Conservation (phyloP, 1,140 invertebrate genomes). For the Drosophila sp. region DNA sequence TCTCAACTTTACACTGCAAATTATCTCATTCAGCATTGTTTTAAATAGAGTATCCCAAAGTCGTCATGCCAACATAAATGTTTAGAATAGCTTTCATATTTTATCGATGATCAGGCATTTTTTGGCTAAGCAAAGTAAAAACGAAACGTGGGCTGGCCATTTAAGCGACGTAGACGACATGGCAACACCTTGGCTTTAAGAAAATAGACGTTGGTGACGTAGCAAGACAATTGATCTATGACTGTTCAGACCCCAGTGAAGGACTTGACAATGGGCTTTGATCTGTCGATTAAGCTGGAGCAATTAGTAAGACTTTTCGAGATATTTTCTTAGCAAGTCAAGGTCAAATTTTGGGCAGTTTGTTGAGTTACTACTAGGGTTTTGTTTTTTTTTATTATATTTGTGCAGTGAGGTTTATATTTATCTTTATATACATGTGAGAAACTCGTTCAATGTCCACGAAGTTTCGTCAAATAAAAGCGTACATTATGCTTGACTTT, state of each 20-base stretch:
- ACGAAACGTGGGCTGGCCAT: conserved; percentile 38
- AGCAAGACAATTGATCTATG: conserved; percentile 46
- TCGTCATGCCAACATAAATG: not conserved
- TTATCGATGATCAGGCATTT: conserved; percentile 19
- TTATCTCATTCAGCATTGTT: too few relatives aligned
- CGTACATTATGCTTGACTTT: conserved; percentile 40
- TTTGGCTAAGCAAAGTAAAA: conserved; percentile 33
- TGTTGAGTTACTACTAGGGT: conserved; percentile 5
- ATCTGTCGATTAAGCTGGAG: conserved; percentile 49
- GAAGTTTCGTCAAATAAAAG: conserved; percentile 46
- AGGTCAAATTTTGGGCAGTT: conserved; percentile 45
- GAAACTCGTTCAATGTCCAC: conserved; percentile 32
- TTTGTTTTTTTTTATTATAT: not conserved
- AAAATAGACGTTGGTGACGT: conserved; percentile 52
- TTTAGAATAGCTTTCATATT: not conserved
- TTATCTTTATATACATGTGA: not conserved
- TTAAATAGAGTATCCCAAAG: conserved; percentile 27
- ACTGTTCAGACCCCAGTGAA: conserved; percentile 48
- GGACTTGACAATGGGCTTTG: conserved; percentile 55
- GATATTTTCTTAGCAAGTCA: conserved; percentile 61
- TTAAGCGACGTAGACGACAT: conserved; percentile 57
- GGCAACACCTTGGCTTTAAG: conserved; percentile 66
- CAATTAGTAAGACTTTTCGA: conserved; percentile 56
- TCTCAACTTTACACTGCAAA: too few relatives aligned
- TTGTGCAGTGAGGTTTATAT: not conserved